Evolutionary conservation across 2,113 vertebrate genomes (phyloP), one percentile per base, ranked within the genome.

Genomic region (Manacus vitellinus): DNA sequence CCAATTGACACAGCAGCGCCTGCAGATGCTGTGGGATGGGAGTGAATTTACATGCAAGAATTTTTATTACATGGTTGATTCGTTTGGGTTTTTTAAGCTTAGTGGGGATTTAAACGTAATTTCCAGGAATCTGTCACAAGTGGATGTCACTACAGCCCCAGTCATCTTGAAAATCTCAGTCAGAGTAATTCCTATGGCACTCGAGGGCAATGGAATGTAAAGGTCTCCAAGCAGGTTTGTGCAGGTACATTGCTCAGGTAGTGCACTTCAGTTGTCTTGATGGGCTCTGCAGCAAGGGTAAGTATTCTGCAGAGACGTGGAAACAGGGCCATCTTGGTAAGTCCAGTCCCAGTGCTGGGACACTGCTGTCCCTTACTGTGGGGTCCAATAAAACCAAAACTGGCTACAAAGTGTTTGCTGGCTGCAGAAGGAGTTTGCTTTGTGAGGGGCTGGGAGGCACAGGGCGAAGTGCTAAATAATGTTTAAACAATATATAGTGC

Each of bases 291-390:
- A 2, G 67, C 37, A 74, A 47, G 46, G 59, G 85, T 90, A 21
- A 86, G 65, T 84, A 17, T 28, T 74, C 33, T 80, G 41, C 39
- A 62, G 61, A 51, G 35, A 46, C 20, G 10, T 41, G 49, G 83
- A 44, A 75, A 22, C 1, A 2, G 61, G 44, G 17, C 11, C 14
- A 0, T 59, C 67, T 41, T 0, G 1, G 33, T 68, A 58, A 79
- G 41, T 21, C 37, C 54, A 30, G 41, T 12, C 9, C 25, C 0
- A 1, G n/a, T 37, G 5, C 21, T 24, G 14, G 37, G 31, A 12
- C 16, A 0, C 0, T 54, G 51, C 55, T 59, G 8, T 68, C 18
- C n/a, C 21, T n/a, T 3, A 0, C 65, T 41, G 25, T 6, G 46
- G 19, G 19, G 37, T 74, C 59, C 0, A 2, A 1, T 46, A 12